These are phyloP conservation scores for Mus minutoides DNA, from an alignment of 2,797 vertebrate species.

Conservation along the genomic window DNA sequence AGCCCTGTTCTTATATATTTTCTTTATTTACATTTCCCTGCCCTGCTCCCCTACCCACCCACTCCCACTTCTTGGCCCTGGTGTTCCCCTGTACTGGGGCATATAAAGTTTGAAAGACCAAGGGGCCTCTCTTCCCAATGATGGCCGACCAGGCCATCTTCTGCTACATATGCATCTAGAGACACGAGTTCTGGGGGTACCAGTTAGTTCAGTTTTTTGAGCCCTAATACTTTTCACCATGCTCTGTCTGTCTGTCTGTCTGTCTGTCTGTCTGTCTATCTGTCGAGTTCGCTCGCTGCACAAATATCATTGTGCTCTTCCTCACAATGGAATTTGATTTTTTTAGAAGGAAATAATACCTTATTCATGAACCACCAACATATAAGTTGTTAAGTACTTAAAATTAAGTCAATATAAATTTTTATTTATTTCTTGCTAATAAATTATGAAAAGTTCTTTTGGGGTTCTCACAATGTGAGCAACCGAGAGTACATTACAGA, in stretches of 20 bases:
- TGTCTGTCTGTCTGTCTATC: neutral
- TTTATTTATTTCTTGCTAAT: slow-evolving; percentile 37
- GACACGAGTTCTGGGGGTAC: too few relatives aligned
- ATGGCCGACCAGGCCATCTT: too few relatives aligned
- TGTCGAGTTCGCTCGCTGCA: neutral
- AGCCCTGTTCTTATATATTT: neutral
- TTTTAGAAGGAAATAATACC: slow-evolving; percentile 53
- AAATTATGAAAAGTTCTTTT: slow-evolving; percentile 39
- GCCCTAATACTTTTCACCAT: neutral
- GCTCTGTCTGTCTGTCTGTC: neutral
- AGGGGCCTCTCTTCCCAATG: too few relatives aligned
- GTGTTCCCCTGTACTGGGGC: too few relatives aligned
- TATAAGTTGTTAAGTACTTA: slow-evolving; percentile 44
- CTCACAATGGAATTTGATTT: neutral
- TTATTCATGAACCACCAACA: slow-evolving; percentile 26
- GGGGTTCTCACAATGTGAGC: slow-evolving; percentile 8
- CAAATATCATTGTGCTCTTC: slow-evolving; percentile 16
- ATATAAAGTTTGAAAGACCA: too few relatives aligned
- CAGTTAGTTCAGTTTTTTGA: neutral
- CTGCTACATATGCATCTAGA: too few relatives aligned
- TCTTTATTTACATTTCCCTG: too few relatives aligned
- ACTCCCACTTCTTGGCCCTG: too few relatives aligned
- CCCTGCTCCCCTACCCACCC: too few relatives aligned
- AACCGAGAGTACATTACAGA: slow-evolving; percentile 25
- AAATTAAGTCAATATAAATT: slow-evolving; percentile 45